Evolutionary conservation across 2,888 invertebrate genomes (phyloP).

Genomic region (Antheraea assamensis): DNA sequence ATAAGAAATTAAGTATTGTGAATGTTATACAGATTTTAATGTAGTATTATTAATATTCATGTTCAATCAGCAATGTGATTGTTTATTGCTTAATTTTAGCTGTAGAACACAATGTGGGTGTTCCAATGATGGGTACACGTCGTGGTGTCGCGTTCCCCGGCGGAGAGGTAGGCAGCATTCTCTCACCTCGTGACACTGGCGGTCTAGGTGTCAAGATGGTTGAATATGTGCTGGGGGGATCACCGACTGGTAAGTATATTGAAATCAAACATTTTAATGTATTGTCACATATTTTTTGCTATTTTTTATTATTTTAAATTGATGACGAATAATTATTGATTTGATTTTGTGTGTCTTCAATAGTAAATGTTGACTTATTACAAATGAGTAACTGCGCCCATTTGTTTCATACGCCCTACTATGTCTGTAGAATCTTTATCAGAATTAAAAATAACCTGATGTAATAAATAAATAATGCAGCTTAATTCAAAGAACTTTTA

Average conservation of each 20-base stretch:
- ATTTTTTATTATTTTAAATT: not conserved
- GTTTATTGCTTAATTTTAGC: slow-evolving; percentile 41
- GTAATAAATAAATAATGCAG: no score
- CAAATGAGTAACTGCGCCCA: no score
- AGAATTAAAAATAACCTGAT: no score
- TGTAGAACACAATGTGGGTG: slow-evolving; percentile 76
- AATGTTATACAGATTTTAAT: not conserved
- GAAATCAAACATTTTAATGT: not conserved
- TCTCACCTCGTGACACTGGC: slow-evolving; percentile 93
- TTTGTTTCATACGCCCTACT: no score
- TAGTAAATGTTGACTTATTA: no score
- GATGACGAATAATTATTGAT: not conserved
- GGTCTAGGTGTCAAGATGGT: slow-evolving; percentile 99
- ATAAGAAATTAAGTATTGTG: not conserved
- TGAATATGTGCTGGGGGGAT: slow-evolving; percentile 97
- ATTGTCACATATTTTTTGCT: not conserved
- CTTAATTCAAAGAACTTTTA: no score
- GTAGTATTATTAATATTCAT: not conserved
- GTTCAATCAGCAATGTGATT: not conserved
- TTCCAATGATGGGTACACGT: slow-evolving; percentile 86
- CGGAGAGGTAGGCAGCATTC: slow-evolving; percentile 83
- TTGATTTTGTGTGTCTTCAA: no score
- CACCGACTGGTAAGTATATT: slow-evolving; percentile 85
- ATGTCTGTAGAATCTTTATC: no score
- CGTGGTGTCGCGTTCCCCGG: slow-evolving; percentile 86